Evolutionary conservation across 2,113 vertebrate species (phyloP).

Genomic region (Ammodytes dubius): DNA sequence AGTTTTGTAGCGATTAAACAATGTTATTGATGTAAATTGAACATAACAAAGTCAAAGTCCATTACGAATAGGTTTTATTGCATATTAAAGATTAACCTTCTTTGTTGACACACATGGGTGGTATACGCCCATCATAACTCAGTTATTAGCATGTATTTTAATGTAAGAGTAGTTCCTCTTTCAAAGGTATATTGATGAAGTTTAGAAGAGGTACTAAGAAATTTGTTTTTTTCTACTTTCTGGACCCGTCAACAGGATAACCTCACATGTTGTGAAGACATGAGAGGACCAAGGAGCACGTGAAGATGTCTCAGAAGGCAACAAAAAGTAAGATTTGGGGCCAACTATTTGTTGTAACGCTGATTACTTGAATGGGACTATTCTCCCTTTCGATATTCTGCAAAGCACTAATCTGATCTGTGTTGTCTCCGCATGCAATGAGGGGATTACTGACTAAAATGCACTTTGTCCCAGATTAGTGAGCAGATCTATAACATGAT

Average conservation of each 20-base stretch:
- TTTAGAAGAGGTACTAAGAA: not conserved
- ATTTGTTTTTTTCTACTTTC: not conserved
- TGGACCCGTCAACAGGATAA: slow-evolving; percentile 53
- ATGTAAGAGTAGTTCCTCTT: not conserved
- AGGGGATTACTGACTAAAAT: not conserved
- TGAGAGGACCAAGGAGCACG: slow-evolving; percentile 62
- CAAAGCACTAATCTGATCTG: not conserved
- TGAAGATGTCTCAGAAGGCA: slow-evolving; percentile 82
- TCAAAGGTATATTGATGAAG: not conserved
- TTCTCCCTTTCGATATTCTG: not conserved
- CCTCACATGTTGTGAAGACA: slow-evolving; percentile 57
- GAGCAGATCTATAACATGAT: not conserved
- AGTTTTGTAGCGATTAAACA: no score
- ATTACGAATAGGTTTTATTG: no score
- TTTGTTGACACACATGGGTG: no score
- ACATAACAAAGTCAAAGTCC: no score
- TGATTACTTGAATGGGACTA: not conserved
- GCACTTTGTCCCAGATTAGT: not conserved
- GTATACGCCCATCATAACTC: not conserved
- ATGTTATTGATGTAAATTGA: no score
- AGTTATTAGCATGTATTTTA: not conserved
- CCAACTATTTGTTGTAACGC: not conserved
- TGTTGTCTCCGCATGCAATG: not conserved
- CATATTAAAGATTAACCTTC: no score
- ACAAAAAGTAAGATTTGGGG: slow-evolving; percentile 74